Evolutionary conservation across 2,888 invertebrate species (phyloP).

Genomic region (Xestia ashworthii): DNA sequence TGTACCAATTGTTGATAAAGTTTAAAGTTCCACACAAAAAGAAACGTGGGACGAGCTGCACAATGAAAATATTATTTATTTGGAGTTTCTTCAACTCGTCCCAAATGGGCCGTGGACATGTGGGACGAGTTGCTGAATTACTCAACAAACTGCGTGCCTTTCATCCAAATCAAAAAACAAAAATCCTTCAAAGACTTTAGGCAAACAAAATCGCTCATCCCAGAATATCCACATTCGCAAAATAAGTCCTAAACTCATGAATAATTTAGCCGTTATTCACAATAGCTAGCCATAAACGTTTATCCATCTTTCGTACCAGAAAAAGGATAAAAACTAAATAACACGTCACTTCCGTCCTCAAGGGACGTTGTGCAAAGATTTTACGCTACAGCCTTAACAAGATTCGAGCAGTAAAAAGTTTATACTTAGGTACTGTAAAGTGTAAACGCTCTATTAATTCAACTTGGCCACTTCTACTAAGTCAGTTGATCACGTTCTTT

Average conservation of each 20-base stretch:
- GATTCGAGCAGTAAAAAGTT: constrained; percentile 53
- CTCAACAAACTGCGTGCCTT: neutral
- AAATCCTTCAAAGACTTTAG: neutral
- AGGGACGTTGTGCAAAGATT: constrained; percentile 22
- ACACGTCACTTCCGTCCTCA: neutral
- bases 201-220: neutral
- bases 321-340: constrained; percentile 29
- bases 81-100: no score
- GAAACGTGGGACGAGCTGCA: no score
- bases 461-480: constrained; percentile 37
- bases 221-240: neutral
- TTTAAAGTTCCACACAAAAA: no score
- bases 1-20: no score
- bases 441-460: constrained; percentile 28
- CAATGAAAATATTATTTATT: no score
- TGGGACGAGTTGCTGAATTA: no score
- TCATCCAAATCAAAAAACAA: neutral
- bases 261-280: constrained; percentile 40
- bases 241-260: constrained; percentile 32
- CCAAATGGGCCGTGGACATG: no score
- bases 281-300: constrained; percentile 9
- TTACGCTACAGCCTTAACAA: constrained; percentile 18
- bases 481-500: constrained; percentile 21
- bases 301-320: constrained; percentile 1
- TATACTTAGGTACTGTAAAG: constrained; percentile 1